Evolutionary conservation across 1,140 invertebrate genomes (phyloP).

Genomic region (Drosophila pandora): DNA sequence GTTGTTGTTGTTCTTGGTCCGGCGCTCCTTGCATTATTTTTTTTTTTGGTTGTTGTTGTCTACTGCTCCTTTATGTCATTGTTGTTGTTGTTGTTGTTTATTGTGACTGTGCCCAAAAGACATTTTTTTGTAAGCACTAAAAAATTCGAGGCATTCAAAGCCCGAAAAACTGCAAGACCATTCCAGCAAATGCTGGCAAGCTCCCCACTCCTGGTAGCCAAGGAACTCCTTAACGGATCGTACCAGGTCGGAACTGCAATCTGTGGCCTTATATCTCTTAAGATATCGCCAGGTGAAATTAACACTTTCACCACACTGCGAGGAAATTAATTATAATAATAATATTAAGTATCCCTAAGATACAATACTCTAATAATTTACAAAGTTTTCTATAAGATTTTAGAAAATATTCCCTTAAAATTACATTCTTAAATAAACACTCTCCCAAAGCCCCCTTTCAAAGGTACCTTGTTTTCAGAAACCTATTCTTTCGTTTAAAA

Average conservation of each 20-base stretch:
- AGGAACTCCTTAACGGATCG: slow-evolving; percentile 36
- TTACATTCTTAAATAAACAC: too few species aligned
- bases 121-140: slow-evolving; percentile 35
- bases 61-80: slow-evolving; percentile 27
- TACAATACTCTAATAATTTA: too few species aligned
- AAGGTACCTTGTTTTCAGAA: too few species aligned
- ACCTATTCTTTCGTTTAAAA: too few species aligned
- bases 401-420: too few species aligned
- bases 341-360: too few species aligned
- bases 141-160: slow-evolving; percentile 62
- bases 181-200: slow-evolving; percentile 54
- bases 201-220: not conserved
- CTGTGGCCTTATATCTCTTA: slow-evolving; percentile 8
- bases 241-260: slow-evolving; percentile 15
- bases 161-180: slow-evolving; percentile 56
- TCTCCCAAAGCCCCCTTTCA: too few species aligned
- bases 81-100: slow-evolving; percentile 29
- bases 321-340: slow-evolving; percentile 14
- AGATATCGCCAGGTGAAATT: slow-evolving; percentile 11
- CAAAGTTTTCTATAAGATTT: too few species aligned
- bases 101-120: slow-evolving; percentile 54
- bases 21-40: slow-evolving; percentile 66
- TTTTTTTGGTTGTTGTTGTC: slow-evolving; percentile 36
- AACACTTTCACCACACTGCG: slow-evolving; percentile 39
- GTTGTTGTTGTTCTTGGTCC: slow-evolving; percentile 23